Conservation (phyloP, 2,113 vertebrate species). For the Rattus rattus region DNA sequence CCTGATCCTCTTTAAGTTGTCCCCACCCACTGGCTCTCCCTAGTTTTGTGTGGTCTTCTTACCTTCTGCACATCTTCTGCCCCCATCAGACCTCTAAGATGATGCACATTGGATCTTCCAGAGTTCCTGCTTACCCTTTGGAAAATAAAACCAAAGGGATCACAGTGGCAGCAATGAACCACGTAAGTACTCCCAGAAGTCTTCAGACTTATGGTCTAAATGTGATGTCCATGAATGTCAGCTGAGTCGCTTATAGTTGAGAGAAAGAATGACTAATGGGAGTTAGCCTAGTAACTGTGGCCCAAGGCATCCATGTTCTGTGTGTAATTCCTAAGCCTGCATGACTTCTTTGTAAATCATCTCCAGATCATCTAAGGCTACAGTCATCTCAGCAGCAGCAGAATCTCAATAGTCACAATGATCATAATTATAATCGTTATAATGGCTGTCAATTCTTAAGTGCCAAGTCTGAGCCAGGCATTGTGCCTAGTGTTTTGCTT, state of each 20-base stretch:
- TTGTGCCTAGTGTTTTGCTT: slow-evolving; percentile 63
- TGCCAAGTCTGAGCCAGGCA: slow-evolving; percentile 72
- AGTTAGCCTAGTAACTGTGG: neutral
- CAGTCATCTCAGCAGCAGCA: slow-evolving; percentile 47
- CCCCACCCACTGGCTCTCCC: neutral
- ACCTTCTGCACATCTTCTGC: slow-evolving; percentile 14
- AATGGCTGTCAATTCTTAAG: slow-evolving; percentile 68
- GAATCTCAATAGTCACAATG: slow-evolving; percentile 67
- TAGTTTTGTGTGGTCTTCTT: neutral
- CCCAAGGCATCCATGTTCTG: neutral
- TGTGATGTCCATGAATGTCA: neutral
- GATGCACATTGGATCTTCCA: neutral
- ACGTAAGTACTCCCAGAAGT: neutral
- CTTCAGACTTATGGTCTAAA: neutral
- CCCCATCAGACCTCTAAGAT: neutral
- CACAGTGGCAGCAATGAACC: neutral
- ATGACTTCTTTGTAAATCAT: slow-evolving; percentile 40
- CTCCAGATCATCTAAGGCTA: slow-evolving; percentile 63
- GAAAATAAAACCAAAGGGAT: neutral
- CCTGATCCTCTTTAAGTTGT: neutral
- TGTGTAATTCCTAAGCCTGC: neutral
- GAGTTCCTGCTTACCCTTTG: slow-evolving; percentile 14
- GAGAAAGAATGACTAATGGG: neutral
- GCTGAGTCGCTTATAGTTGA: neutral
- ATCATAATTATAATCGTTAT: slow-evolving; percentile 63